Evolutionary conservation across 2,113 vertebrate genomes (phyloP), one percentile per base, ranked within the genome.

Genomic region (Equus przewalskii): DNA sequence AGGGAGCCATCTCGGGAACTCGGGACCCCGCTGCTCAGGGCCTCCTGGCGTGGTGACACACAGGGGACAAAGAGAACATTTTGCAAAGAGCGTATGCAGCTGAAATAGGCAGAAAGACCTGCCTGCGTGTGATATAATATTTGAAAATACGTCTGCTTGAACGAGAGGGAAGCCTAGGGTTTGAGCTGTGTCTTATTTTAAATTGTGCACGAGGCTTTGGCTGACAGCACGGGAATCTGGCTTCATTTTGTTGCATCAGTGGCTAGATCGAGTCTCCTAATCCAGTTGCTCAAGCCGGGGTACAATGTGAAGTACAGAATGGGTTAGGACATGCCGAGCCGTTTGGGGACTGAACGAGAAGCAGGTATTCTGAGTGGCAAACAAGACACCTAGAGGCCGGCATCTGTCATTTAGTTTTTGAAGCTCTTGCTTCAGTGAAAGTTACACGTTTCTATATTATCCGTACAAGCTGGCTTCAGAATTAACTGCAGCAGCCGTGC

Each of bases 41-140:
- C 87, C 72, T 33, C 51, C 44, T 84, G 91, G 89, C 65, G 44
- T 21, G 0, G 21, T 94, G 92, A 86, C 70, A 58, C 89, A 98
- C 98, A 83, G 96, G 67, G 97, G 96, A 92, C 73, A 26, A 75
- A 97, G 96, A 98, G 26, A 98, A 98, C 36, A 26, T 41, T 75
- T 49, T 94, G 75, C 67, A 69, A 44, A 92, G 95, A 85, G 76
- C 56, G 6, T n/a, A 0, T 84, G 89, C 56, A 49, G 72, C 80
- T 58, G 78, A 87, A 90, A 96, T 86, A 94, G 33, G 46, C 78
- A 76, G 26, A 88, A 49, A 90, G 64, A 89, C 80, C 67, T 94
- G 69, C 69, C 28, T 1, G 6, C 44, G 1, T 75, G 24, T 19
- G 62, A 80, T 1, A 1, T 18, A 46, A 22, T 60, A 24, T 89